Evolutionary conservation across 2,113 vertebrate species (phyloP).

Genomic region (Plecturocebus donacophilus): DNA sequence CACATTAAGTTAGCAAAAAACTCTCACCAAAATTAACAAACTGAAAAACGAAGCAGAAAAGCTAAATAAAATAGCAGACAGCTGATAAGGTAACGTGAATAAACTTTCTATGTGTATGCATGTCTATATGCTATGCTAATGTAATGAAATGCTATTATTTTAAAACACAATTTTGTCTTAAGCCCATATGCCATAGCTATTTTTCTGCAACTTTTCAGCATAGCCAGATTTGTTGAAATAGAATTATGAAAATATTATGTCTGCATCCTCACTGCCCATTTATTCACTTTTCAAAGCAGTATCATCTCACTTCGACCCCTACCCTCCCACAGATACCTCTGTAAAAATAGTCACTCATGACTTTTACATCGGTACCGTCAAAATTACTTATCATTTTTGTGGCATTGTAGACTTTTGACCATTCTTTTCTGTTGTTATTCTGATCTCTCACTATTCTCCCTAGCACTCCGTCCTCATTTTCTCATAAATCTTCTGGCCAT

Average conservation of each 20-base stretch:
- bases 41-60: neutral
- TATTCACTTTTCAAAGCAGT: neutral
- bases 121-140: neutral
- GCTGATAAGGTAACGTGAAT: neutral
- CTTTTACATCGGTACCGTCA: neutral
- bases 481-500: neutral
- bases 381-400: neutral
- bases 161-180: neutral
- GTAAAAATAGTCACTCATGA: neutral
- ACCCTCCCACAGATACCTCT: neutral
- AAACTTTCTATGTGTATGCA: neutral
- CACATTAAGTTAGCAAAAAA: neutral
- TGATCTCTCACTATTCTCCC: neutral
- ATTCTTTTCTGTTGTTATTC: neutral
- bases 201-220: conserved; percentile 1
- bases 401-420: neutral
- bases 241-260: neutral
- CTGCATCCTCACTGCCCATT: neutral
- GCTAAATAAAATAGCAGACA: neutral
- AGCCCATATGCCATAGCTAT: neutral
- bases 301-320: neutral
- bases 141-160: neutral
- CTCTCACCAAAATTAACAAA: neutral
- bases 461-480: neutral
- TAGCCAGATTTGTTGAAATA: neutral